A percentile compares a stretch with the other conserved stretches of the same genome.
phyloP scores from a whole-genome alignment of 2,113 vertebrate genomes.

The Cnemophilus loriae region DNA sequence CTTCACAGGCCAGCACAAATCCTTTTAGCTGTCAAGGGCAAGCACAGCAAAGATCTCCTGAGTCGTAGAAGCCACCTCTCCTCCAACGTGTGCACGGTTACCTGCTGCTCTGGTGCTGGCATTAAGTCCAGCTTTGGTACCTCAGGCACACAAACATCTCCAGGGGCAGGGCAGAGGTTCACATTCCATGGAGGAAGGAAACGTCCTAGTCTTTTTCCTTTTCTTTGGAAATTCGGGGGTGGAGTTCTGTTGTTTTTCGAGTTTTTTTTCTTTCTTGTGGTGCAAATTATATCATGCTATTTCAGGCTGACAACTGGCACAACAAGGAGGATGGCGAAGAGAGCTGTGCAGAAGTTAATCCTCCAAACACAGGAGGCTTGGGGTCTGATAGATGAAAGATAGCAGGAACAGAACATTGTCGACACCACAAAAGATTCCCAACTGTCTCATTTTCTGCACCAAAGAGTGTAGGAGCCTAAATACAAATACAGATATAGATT shows the following conservation, averaged over 20 bases:
- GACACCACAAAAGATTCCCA: neutral
- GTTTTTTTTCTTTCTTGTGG: neutral
- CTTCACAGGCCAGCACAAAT: neutral
- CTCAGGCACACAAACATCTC: neutral
- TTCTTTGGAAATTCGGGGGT: neutral
- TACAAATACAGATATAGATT: neutral
- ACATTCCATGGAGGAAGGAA: neutral
- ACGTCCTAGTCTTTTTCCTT: neutral
- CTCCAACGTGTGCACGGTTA: accelerated
- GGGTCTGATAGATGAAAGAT: neutral
- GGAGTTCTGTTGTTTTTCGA: too few relatives aligned
- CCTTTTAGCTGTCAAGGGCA: neutral
- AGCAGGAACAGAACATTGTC: neutral
- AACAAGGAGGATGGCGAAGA: neutral
- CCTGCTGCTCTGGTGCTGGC: neutral
- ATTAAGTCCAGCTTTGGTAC: neutral
- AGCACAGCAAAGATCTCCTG: neutral
- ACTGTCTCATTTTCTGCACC: neutral
- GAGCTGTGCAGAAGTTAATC: neutral
- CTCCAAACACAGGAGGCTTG: neutral
- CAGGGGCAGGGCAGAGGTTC: neutral
- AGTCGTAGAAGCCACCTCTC: neutral
- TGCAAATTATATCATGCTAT: neutral
- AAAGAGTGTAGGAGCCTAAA: neutral
- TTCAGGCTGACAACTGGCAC: neutral